Conservation (phyloP, 2,797 vertebrate species). For the Anguilla pacifica region DNA sequence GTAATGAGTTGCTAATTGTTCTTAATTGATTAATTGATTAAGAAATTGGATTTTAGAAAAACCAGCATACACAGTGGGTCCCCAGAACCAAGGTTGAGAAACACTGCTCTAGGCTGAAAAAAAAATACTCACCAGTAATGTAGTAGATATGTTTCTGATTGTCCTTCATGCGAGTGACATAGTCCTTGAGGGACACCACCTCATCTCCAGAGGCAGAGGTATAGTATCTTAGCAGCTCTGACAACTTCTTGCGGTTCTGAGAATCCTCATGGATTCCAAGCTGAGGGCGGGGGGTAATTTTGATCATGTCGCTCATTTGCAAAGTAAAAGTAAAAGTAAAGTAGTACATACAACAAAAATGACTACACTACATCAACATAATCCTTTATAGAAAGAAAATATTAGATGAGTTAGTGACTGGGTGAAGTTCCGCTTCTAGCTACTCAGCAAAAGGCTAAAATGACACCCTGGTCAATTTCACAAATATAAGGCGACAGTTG, state of each 20-base stretch:
- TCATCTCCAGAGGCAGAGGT: slow-evolving; percentile 91
- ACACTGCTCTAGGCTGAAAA: neutral
- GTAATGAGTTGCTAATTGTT: no score
- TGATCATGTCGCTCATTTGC: neutral
- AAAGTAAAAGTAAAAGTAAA: neutral
- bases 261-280: slow-evolving; percentile 91
- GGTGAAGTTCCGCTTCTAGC: neutral
- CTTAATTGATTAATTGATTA: no score
- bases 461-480: neutral
- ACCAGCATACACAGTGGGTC: no score
- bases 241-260: slow-evolving; percentile 89
- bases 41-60: no score
- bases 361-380: neutral
- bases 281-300: slow-evolving; percentile 28
- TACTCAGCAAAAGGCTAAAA: neutral
- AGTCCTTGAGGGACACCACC: slow-evolving; percentile 91
- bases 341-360: neutral
- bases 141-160: slow-evolving; percentile 91
- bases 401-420: neutral
- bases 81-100: no score
- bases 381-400: neutral
- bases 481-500: neutral
- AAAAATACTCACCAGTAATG: slow-evolving; percentile 61
- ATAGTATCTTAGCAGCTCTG: slow-evolving; percentile 84
- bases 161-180: slow-evolving; percentile 90